Evolutionary conservation across 2,113 vertebrate species (phyloP), one percentile per base, ranked within the genome.

Genomic region (Suricata suricatta): DNA sequence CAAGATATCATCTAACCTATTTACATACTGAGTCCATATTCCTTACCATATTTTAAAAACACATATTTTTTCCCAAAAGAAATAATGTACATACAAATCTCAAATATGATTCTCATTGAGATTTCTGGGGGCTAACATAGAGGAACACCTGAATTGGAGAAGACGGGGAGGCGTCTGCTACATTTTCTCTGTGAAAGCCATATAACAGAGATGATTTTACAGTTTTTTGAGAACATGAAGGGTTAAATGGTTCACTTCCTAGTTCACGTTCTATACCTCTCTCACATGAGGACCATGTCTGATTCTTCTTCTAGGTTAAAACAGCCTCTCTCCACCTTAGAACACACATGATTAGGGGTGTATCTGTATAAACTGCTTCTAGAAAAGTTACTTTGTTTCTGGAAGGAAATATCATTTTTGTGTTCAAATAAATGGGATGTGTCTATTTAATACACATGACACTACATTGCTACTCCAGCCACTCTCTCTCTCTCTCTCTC

Each of bases 11-110:
- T 54, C 35, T 69, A 54, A 74, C 50, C 57, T 79, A 47, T 76
- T 94, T 90, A 90, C 14, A 50, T 41, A 57, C 41, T 0, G 33
- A 81, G 21, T 84, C 76, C 29, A 38, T 19, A 82, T 89, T 94
- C 60, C n/a, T 94, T 89, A 35, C 52, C 63, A 69, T 93, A 82
- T 76, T 92, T 47, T 86, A 47, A 93, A 91, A 81, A 81, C 4
- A 60, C 10, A 60, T 23, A 16, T n/a, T 57, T 97, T 93, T 95
- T 97, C 76, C 74, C 74, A 92, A 93, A 94, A 83, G 74, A 97
- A 88, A 87, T 80, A 35, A 38, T 27, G 44, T 52, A 31, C 2
- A 63, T 60, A 16, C 31, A 85, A 68, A 89, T 87, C 81, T 86
- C 77, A 88, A 52, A 19, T 52, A 29, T 1, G 5, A 84, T 84